Evolutionary conservation across 2,797 vertebrate genomes (phyloP).

Genomic region (Todus mexicanus): DNA sequence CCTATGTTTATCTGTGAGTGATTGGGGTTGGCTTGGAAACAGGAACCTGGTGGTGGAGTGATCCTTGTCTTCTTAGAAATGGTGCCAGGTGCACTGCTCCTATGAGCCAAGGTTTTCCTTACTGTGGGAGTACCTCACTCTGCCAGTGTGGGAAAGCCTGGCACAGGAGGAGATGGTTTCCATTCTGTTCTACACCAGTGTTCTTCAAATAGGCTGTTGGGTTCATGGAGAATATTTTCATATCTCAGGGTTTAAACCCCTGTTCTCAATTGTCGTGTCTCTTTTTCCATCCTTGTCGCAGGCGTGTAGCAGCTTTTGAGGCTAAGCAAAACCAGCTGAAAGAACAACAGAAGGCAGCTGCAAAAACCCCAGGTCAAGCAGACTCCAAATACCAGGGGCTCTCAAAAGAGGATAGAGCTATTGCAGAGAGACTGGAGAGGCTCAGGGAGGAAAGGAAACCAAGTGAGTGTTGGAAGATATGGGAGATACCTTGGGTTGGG

Average conservation of each 20-base stretch:
- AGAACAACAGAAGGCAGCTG: slow-evolving; percentile 18
- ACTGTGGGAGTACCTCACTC: background rate
- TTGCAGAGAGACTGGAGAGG: slow-evolving; percentile 88
- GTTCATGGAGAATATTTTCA: background rate
- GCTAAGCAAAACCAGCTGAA: slow-evolving; percentile 80
- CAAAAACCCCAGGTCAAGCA: background rate
- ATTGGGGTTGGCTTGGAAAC: background rate
- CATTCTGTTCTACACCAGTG: background rate
- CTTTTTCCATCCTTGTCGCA: slow-evolving; percentile 54
- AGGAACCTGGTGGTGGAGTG: background rate
- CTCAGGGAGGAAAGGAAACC: slow-evolving; percentile 87
- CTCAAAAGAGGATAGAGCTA: slow-evolving; percentile 85
- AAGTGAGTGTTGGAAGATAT: slow-evolving; percentile 76
- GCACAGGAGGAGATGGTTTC: background rate
- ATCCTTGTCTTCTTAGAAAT: background rate
- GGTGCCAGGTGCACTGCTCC: background rate
- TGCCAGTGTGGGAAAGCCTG: background rate
- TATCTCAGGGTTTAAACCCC: background rate
- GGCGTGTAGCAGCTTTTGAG: slow-evolving; percentile 90
- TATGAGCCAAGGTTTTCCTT: background rate
- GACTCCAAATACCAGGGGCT: slow-evolving; percentile 65
- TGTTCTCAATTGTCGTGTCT: background rate
- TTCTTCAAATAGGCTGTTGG: background rate
- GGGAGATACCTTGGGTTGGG: background rate
- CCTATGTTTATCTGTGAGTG: background rate